A percentile compares a stretch with the other conserved stretches of the same genome.
Evolutionary conservation across 2,113 vertebrate species (phyloP).

Genomic region (Podarcis cretensis): DNA sequence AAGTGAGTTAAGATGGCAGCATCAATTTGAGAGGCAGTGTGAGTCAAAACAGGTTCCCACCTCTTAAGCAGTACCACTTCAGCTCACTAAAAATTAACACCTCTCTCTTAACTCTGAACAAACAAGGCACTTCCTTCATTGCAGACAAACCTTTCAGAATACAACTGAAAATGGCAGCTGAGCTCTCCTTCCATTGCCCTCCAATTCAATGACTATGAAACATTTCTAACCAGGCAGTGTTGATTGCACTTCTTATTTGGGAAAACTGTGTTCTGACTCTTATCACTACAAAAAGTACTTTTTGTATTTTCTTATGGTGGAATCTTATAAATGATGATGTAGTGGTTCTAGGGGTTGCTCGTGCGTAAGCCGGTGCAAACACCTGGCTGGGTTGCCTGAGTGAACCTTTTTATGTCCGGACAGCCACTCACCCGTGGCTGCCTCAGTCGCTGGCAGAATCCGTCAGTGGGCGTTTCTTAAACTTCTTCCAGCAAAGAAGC

Average conservation of each 20-base stretch:
- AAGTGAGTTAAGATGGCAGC: conserved; percentile 7
- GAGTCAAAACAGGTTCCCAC: conserved; percentile 51
- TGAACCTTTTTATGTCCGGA: no score
- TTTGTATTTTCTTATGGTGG: background rate
- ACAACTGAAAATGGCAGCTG: conserved; percentile 68
- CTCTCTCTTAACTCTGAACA: conserved; percentile 59
- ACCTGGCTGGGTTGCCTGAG: no score
- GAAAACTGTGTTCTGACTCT: conserved; percentile 24
- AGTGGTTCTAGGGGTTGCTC: no score
- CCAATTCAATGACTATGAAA: conserved; percentile 41
- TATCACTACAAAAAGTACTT: background rate
- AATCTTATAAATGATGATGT: background rate
- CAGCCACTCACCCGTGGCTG: no score
- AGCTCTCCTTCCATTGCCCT: conserved; percentile 28
- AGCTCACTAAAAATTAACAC: conserved; percentile 62
- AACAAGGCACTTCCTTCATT: conserved; percentile 63
- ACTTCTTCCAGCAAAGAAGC: no score
- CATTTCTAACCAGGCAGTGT: conserved; percentile 32
- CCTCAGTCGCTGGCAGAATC: no score
- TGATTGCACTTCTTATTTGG: conserved; percentile 34
- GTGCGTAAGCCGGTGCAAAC: no score
- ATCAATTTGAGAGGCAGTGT: conserved; percentile 34
- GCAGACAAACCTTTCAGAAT: conserved; percentile 61
- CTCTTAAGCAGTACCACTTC: conserved; percentile 36
- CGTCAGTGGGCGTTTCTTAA: no score